Base-by-base conservation (phyloP, 2,888 invertebrate species). In the Tipula unca region DNA sequence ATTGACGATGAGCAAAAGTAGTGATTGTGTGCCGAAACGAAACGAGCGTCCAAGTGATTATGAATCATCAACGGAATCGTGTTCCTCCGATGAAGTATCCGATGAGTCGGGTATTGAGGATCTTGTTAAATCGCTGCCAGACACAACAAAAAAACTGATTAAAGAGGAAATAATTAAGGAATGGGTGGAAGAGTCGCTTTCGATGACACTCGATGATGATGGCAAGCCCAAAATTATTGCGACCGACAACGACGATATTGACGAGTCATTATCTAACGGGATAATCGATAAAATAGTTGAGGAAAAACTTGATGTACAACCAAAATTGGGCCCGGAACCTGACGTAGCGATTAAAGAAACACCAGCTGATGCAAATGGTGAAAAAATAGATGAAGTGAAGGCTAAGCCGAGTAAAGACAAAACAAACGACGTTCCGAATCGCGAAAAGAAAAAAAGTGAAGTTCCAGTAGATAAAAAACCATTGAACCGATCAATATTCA, bases 401-500 rank as follows among this genome's bases (percentile, higher is more conserved):
- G 88, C 86, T 91, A 89, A 87, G 88, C 90, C 84, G 89, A 88
- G 4, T 87, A 91, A 85, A 88, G 91, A 87, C 91, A 91, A 89
- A 89, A 91, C 87, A 90, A 91, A 86, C 82, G 89, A 84, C 87
- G 87, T 20, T 89, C 89, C 86, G 25, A 36, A 14, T 86, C 87
- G 25, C 90, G 89, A 88, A 88, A 87, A 17, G 87, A 87, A 29
- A 54, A 86, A 32, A 89, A 88, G 69, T 8, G n/a, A 0, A 4
- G 8, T 3, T 6, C 8, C 29, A 83, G 32, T 2, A 3, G 32
- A 32, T 3, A 88, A 88, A 86, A 54, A 86, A 88, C 89, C 88
- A 89, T 92, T 93, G 39, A 86, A 89, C 0, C 90, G 89, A 87
- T 91, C 92, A 88, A 90, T 93, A 87, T 88, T 92, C 3, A 86